These are phyloP conservation scores for Cavia porcellus DNA, from an alignment of 2,113 vertebrate species.

Conservation along the genomic window DNA sequence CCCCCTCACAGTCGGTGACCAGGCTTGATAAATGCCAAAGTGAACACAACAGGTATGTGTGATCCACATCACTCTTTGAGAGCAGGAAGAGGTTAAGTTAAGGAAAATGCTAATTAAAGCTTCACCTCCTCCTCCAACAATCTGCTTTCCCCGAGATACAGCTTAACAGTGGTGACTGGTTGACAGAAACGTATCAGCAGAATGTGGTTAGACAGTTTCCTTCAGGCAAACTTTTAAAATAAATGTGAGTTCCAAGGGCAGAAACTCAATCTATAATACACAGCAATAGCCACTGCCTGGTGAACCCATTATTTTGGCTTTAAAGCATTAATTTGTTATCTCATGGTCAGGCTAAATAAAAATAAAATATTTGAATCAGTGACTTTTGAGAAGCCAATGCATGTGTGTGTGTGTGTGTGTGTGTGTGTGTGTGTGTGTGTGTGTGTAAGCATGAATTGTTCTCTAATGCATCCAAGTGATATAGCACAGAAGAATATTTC, in stretches of 20 bases:
- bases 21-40: not conserved
- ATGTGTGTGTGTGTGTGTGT: not conserved
- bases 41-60: not conserved
- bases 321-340: conserved; percentile 43
- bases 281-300: not conserved
- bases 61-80: conserved; percentile 2
- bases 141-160: not conserved
- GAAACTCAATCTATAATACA: not conserved
- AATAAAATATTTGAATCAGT: not conserved
- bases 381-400: not conserved
- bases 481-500: not conserved
- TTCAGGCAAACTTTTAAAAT: conserved; percentile 54
- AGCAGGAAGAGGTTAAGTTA: not conserved
- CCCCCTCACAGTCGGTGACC: not conserved
- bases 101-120: conserved; percentile 44
- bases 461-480: not conserved
- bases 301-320: conserved; percentile 34
- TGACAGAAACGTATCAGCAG: conserved; percentile 10
- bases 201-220: not conserved
- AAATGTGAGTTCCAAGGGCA: not conserved
- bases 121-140: not conserved
- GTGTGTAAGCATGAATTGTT: not conserved
- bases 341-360: conserved; percentile 7
- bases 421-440: no score
- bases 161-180: not conserved